Evolutionary conservation across 2,113 vertebrate genomes (phyloP).

Genomic region (Phoxinus phoxinus): DNA sequence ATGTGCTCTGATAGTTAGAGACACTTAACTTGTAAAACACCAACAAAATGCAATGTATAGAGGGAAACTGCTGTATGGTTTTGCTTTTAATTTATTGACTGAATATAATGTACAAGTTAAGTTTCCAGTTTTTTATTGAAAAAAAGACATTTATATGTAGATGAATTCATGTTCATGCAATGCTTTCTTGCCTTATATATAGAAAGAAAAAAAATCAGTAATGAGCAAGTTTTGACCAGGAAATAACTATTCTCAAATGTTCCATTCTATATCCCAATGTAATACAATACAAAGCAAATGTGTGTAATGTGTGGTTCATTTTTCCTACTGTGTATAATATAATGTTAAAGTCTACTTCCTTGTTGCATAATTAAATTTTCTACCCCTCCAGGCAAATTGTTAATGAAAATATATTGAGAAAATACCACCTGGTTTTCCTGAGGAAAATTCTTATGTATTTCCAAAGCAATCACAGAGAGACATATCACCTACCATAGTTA

Average conservation of each 20-base stretch:
- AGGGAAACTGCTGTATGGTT: neutral
- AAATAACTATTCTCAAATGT: neutral
- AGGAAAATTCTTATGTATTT: conserved; percentile 43
- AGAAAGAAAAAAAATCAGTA: neutral
- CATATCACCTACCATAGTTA: conserved; percentile 49
- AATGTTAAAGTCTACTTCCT: conserved; percentile 30
- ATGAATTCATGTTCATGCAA: neutral
- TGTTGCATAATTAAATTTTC: conserved; percentile 22
- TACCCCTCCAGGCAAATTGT: conserved; percentile 34
- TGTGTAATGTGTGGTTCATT: neutral
- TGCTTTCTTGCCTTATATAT: neutral
- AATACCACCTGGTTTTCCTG: conserved; percentile 47
- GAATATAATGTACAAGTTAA: neutral
- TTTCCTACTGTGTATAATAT: neutral
- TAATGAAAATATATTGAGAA: conserved; percentile 58
- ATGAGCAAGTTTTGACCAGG: neutral
- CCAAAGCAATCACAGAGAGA: conserved; percentile 52
- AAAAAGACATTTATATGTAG: neutral
- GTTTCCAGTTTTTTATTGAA: neutral
- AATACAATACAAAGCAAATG: neutral
- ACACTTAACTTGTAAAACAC: neutral
- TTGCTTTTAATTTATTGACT: neutral
- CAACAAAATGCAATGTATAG: neutral
- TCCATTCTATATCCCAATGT: neutral
- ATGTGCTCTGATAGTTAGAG: neutral